phyloP scores from a whole-genome alignment of 37 sponge, comb jelly and placozoan species.

The Crambe crambe region DNA sequence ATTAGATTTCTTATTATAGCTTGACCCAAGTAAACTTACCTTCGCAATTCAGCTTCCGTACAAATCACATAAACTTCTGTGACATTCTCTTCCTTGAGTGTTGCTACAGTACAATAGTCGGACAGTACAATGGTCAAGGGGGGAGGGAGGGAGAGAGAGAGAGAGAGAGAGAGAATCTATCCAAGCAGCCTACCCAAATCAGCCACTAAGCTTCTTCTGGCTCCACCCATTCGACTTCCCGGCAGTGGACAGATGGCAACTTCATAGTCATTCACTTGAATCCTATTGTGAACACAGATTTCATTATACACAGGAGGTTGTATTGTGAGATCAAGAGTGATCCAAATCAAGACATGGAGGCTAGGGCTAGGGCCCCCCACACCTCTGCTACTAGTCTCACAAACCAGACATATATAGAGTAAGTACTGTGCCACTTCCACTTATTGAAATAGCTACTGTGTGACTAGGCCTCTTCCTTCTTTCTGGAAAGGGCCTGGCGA shows the following conservation, averaged over 20 bases:
- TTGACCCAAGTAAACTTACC: slow-evolving; percentile 20
- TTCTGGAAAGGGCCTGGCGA: too few species aligned
- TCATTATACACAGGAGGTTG: neutral
- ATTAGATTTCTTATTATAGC: neutral
- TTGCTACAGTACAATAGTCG: slow-evolving; percentile 4
- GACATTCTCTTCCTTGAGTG: slow-evolving; percentile 54
- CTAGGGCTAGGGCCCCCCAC: too few species aligned
- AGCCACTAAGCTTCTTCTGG: slow-evolving; percentile 64
- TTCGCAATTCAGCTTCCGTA: slow-evolving; percentile 59
- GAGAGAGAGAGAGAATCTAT: neutral
- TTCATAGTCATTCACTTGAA: slow-evolving; percentile 9
- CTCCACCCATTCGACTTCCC: slow-evolving; percentile 50
- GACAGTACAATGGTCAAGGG: neutral
- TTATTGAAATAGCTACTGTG: too few species aligned
- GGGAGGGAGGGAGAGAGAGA: neutral
- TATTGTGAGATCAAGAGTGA: neutral
- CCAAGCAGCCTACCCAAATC: slow-evolving; percentile 53
- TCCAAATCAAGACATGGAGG: too few species aligned
- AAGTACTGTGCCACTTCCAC: too few species aligned
- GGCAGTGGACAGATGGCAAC: slow-evolving; percentile 58
- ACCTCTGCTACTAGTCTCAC: too few species aligned
- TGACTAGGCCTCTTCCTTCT: too few species aligned
- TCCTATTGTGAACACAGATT: slow-evolving; percentile 42
- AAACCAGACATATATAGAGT: too few species aligned
- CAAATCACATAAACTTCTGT: slow-evolving; percentile 84